Evolutionary conservation across 2,888 invertebrate species (phyloP).

Genomic region (Laspeyria flexula): DNA sequence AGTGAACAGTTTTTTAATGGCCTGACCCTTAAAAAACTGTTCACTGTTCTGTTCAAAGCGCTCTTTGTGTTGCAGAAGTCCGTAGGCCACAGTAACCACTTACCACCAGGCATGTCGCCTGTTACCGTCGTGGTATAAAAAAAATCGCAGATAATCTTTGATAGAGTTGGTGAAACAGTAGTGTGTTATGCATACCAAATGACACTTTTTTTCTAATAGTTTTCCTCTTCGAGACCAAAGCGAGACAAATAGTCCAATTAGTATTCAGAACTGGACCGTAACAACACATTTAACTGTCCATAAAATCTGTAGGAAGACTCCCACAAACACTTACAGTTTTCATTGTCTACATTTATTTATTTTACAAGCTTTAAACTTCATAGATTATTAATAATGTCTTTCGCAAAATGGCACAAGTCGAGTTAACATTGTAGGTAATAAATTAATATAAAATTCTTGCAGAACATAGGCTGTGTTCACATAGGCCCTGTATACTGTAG

Average conservation of each 20-base stretch:
- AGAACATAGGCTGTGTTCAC: conserved; percentile 6
- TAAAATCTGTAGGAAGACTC: not conserved
- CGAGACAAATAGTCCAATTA: not conserved
- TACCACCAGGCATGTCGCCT: no score
- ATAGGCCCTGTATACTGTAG: not conserved
- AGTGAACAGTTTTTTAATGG: no score
- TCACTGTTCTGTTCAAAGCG: no score
- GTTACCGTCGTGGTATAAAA: no score
- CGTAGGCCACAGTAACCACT: no score
- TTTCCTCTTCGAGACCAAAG: conserved; percentile 2
- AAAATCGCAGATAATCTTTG: no score
- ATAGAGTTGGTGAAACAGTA: not conserved
- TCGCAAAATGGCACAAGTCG: conserved; percentile 18
- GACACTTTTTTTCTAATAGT: conserved; percentile 3
- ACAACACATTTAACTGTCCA: not conserved
- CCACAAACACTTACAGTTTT: not conserved
- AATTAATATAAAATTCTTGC: conserved; percentile 28
- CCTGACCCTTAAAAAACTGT: no score
- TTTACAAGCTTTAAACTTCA: not conserved
- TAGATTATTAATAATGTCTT: conserved; percentile 1
- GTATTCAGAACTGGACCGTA: conserved; percentile 1
- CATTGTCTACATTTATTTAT: not conserved
- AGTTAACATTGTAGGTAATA: conserved; percentile 16
- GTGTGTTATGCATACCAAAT: not conserved
- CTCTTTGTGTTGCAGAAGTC: no score